Evolutionary conservation across 2,113 vertebrate genomes (phyloP).

Genomic region (Meles meles): DNA sequence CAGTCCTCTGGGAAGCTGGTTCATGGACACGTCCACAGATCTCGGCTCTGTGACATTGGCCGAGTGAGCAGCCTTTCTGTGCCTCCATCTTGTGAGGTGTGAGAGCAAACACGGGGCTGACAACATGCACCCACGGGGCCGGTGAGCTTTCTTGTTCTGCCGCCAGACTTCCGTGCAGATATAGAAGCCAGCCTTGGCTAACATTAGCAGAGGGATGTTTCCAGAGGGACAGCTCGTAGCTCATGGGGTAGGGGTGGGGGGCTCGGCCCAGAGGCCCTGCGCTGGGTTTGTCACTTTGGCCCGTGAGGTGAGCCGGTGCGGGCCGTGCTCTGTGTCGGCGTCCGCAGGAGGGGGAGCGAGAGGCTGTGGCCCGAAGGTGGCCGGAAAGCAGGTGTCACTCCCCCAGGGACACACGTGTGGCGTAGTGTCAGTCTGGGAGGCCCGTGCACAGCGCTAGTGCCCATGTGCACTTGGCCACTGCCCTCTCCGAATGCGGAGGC

Average conservation of each 20-base stretch:
- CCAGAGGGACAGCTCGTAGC: background rate
- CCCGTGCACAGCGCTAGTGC: accelerated
- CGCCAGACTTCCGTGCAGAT: background rate
- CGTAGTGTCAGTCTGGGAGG: background rate
- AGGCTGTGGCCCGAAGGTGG: background rate
- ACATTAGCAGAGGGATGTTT: background rate
- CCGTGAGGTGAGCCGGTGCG: accelerated
- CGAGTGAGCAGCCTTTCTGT: background rate
- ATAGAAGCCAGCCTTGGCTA: background rate
- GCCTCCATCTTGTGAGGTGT: accelerated
- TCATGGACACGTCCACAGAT: too few relatives aligned
- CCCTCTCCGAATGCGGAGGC: background rate
- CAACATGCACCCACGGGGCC: too few relatives aligned
- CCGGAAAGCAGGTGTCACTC: background rate
- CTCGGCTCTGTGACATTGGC: too few relatives aligned
- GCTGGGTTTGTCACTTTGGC: background rate
- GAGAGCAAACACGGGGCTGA: accelerated
- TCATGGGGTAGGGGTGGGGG: background rate
- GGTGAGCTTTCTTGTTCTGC: background rate
- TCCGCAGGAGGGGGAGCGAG: background rate
- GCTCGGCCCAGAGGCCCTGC: background rate
- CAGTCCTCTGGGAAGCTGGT: too few relatives aligned
- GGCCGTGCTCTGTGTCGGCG: background rate
- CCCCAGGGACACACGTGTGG: background rate
- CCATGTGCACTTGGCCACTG: background rate